Base-by-base conservation (phyloP, 1,140 invertebrate species). In the Drosophila prosaltans region DNA sequence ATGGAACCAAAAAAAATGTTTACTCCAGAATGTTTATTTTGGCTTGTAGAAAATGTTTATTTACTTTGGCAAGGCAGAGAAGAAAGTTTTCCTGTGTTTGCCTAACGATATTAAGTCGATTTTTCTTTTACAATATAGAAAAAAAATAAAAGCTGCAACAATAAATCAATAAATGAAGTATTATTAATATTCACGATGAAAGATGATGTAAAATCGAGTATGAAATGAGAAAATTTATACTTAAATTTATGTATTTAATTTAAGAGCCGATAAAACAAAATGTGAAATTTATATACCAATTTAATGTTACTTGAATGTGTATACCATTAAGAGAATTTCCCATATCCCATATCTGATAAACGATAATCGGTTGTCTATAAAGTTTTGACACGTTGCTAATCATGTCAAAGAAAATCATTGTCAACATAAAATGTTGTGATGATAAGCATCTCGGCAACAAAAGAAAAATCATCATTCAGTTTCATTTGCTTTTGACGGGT, bases 341-440 rank as follows among this genome's bases (percentile, higher is more conserved):
- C 45, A 51, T 51, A 51, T 51, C 45, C 45, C 45, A 51, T 51
- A 51, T 51, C 9, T 8, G 45, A 26, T 51, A 51, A 51, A 26
- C 45, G 45, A 51, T 51, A 51, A 51, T 51, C 45, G 24, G 16
- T 48, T 48, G 45, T 48, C 6, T 21, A 26, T 51, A 51, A 51
- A 26, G 8, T 51, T 65, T 73, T 64, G 43, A 65, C 69, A 60
- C 63, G 40, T 69, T 59, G 65, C 71, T 77, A 73, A 77, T 73
- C 65, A 77, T 73, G 45, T 59, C 61, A 62, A n/a, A 28, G 9
- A 11, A 69, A 73, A 74, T 72, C 69, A 67, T 75, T 75, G 69
- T 75, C 69, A 72, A 62, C 73, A 59, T 51, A 60, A 28, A 61
- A 77, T 55, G 30, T 21, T 65, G 21, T 62, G 40, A 62, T 4